These are phyloP conservation scores for Brevimyrus niger DNA, from an alignment of 2,113 vertebrate genomes.

Conservation along the genomic window DNA sequence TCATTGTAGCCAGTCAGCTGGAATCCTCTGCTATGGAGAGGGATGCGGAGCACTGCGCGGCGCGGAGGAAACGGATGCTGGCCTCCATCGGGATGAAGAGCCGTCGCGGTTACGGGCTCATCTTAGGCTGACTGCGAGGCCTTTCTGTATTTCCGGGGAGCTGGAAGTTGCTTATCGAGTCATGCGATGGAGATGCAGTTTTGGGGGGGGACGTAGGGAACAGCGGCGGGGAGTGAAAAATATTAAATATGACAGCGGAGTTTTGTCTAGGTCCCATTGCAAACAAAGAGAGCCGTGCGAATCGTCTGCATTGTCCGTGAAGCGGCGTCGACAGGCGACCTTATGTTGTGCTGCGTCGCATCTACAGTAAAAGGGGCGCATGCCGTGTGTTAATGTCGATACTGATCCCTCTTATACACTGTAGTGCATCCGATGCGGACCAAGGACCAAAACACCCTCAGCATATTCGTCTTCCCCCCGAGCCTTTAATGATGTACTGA, in stretches of 20 bases:
- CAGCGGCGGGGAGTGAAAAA: background rate
- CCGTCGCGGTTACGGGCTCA: background rate
- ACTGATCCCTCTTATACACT: background rate
- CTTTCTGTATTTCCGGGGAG: background rate
- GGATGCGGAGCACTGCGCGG: background rate
- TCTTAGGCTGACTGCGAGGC: background rate
- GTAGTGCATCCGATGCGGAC: background rate
- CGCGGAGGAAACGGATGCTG: background rate
- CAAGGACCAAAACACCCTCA: background rate
- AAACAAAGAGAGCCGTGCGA: conserved; percentile 68
- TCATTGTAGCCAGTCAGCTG: background rate
- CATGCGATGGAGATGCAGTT: background rate
- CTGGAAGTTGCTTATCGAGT: background rate
- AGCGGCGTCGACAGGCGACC: conserved; percentile 42
- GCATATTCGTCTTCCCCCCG: background rate
- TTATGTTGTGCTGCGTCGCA: background rate
- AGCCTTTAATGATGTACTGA: background rate
- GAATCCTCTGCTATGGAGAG: background rate
- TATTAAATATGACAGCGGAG: background rate
- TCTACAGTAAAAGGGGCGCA: background rate
- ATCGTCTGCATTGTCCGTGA: conserved; percentile 46
- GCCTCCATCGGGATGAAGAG: background rate
- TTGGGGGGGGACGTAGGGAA: background rate
- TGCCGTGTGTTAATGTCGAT: background rate
- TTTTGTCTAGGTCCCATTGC: conserved; percentile 57